Base-by-base conservation (phyloP, 2,888 invertebrate species). In the Xylophagus ater region DNA sequence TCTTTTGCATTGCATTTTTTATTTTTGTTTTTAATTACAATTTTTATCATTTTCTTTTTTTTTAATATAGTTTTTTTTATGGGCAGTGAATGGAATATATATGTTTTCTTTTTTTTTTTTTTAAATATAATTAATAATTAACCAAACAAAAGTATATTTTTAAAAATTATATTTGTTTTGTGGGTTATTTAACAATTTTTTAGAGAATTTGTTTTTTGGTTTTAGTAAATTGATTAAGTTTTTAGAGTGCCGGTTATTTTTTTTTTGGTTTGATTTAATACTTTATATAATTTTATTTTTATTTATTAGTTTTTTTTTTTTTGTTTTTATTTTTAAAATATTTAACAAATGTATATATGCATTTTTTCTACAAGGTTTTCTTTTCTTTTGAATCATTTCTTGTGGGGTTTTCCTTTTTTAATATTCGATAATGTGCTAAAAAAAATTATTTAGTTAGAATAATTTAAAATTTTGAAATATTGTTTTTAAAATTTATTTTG, bases 51-150 rank as follows among this genome's bases (percentile, higher is more conserved):
- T 18, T 36, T 36, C 23, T 5, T 32, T 38, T 26, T 20, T 18
- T 30, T 38, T 33, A n/a, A 25, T 31, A 39, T 26, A 39, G 33
- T 38, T 39, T 34, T 38, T 26, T 33, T 26, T 38, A 12, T 38
- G 41, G 41, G 44, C 41, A 44, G 41, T 44, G 41, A 41, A 44
- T 44, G 44, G 39, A 44, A 44, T 39, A 39, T 38, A 38, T 39
- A 43, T 37, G 37, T 40, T 37, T 17, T 41, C 26, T 37, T 41
- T 40, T 32, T 23, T 37, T 20, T 18, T 26, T 36, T 28, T 39
- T n/a, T n/a, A n/a, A 39, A 25, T 41, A 39, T 36, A 43, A 43
- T 39, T 39, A 39, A 39, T 33, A 43, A 43, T 29, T 31, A 39
- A 43, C 39, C 28, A 43, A 42, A 34, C 26, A 40, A 39, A 38